These are phyloP conservation scores for Eclectus roratus DNA, from an alignment of 2,113 vertebrate genomes.

Conservation along the genomic window DNA sequence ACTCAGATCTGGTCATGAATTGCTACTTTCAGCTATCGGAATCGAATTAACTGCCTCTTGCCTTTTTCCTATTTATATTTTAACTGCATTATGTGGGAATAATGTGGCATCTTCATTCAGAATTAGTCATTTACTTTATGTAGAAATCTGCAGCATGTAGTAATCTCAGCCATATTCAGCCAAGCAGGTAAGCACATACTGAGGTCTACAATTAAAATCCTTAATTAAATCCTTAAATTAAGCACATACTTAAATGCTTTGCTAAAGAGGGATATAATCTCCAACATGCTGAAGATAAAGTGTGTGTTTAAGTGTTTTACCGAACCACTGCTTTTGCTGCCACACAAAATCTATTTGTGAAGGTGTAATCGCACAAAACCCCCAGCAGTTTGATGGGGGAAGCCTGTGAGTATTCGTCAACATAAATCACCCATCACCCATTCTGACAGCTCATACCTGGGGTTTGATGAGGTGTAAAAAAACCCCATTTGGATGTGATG, in stretches of 20 bases:
- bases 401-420: not conserved
- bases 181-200: conserved; percentile 52
- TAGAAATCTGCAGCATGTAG: conserved; percentile 4
- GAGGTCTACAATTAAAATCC: conserved; percentile 66
- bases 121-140: conserved; percentile 9
- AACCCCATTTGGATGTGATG: not conserved
- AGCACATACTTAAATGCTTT: conserved; percentile 56
- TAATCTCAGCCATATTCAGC: conserved; percentile 43
- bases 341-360: not conserved
- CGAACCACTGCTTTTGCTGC: not conserved
- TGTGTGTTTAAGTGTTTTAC: conserved; percentile 33
- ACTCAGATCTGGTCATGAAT: not conserved
- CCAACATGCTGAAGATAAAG: conserved; percentile 52
- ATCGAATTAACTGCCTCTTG: not conserved
- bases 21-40: not conserved
- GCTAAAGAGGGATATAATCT: conserved; percentile 61
- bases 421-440: rapidly evolving
- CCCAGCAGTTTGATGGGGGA: not conserved
- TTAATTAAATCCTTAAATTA: conserved; percentile 69
- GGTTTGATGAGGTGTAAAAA: not conserved
- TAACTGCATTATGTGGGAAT: not conserved
- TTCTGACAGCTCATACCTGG: not conserved
- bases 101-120: not conserved
- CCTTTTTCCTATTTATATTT: conserved; percentile 14
- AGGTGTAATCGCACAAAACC: not conserved